Evolutionary conservation across 2,797 vertebrate genomes (phyloP).

Genomic region (Serranus cabrilla): DNA sequence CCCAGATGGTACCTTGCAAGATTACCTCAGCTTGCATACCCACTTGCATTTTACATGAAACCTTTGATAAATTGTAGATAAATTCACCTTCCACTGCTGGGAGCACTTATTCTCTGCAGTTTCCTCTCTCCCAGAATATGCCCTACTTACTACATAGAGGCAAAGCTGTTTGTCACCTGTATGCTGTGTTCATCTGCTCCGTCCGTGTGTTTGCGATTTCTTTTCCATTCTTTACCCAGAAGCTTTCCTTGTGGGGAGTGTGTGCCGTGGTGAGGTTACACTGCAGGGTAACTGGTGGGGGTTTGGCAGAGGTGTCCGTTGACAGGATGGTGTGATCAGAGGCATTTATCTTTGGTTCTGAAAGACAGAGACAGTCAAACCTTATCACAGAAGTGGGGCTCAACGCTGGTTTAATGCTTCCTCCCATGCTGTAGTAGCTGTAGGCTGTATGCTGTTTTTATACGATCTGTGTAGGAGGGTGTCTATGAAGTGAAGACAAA

Average conservation of each 20-base stretch:
- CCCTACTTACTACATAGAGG: conserved; percentile 5
- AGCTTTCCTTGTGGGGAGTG: conserved; percentile 88
- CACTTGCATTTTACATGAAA: conserved; percentile 15
- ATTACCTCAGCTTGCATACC: conserved; percentile 8
- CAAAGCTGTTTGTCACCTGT: conserved; percentile 84
- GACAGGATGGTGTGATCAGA: conserved; percentile 90
- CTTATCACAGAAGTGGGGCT: conserved; percentile 72
- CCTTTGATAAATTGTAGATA: conserved; percentile 2
- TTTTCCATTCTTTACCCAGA: conserved; percentile 96
- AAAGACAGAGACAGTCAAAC: conserved; percentile 83
- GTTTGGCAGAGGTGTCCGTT: conserved; percentile 59
- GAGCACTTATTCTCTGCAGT: neutral
- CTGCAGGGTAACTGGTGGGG: conserved; percentile 84
- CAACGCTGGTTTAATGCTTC: conserved; percentile 45
- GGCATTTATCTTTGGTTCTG: conserved; percentile 96
- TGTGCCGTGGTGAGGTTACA: conserved; percentile 95
- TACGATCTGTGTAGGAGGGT: conserved; percentile 71
- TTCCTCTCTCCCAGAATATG: conserved; percentile 12
- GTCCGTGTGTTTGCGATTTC: conserved; percentile 90
- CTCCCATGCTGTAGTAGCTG: conserved; percentile 52
- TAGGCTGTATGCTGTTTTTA: conserved; percentile 71
- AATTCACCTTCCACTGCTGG: conserved; percentile 5
- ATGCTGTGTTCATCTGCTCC: conserved; percentile 82
- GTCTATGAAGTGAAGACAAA: conserved; percentile 67
- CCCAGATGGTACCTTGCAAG: neutral